These are phyloP conservation scores for Momotus momota DNA, from an alignment of 2,797 vertebrate genomes.

Conservation along the genomic window DNA sequence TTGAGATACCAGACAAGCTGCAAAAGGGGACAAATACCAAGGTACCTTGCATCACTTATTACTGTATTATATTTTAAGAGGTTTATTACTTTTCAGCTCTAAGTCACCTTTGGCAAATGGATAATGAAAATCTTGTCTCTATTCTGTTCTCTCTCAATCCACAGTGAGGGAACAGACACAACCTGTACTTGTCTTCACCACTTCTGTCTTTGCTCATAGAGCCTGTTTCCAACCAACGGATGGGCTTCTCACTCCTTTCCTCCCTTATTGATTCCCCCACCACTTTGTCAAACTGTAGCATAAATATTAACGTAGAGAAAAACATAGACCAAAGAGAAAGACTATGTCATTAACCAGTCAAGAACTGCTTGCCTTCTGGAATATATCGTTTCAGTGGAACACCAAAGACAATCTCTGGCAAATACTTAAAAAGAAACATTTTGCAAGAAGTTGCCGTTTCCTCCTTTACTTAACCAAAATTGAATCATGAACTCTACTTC, in stretches of 20 bases:
- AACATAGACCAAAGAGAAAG: background rate
- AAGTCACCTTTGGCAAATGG: background rate
- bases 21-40: background rate
- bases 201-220: background rate
- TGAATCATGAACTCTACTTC: background rate
- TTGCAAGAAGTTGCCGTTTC: background rate
- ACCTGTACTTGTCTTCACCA: background rate
- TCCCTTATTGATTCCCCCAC: fast-evolving
- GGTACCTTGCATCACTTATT: background rate
- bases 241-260: background rate
- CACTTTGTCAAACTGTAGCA: background rate
- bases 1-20: background rate
- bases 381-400: background rate
- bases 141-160: background rate
- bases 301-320: background rate
- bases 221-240: background rate
- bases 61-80: background rate
- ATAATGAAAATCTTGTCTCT: background rate
- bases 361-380: background rate
- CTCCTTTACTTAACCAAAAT: background rate
- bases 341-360: background rate
- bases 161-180: background rate
- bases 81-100: background rate
- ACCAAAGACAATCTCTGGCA: background rate
- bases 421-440: background rate